A percentile compares a stretch with the other conserved stretches of the same genome.
These are phyloP conservation scores for Tipula lateralis DNA, from an alignment of 2,888 invertebrate genomes.

Conservation along the genomic window DNA sequence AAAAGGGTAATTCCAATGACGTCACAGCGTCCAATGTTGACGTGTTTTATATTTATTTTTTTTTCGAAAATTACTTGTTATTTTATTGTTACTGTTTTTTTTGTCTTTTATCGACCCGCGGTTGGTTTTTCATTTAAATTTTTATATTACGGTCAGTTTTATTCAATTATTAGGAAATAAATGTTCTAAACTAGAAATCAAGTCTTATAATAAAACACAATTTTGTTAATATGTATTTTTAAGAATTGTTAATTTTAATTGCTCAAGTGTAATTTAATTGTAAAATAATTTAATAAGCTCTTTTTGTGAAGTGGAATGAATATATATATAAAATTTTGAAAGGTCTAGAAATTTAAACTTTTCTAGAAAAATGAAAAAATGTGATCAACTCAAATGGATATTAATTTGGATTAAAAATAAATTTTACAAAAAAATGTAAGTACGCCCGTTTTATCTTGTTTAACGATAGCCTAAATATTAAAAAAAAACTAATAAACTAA, in stretches of 20 bases:
- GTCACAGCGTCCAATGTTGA: constrained; percentile 27
- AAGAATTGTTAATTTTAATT: not conserved
- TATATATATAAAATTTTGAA: not conserved
- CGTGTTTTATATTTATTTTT: constrained; percentile 27
- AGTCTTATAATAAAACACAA: not conserved
- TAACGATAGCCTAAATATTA: no score
- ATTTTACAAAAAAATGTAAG: not conserved
- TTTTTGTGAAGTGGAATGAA: not conserved
- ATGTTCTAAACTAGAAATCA: not conserved
- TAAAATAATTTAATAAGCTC: not conserved
- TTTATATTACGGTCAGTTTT: constrained; percentile 26
- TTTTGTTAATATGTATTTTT: not conserved
- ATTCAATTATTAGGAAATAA: constrained; percentile 27
- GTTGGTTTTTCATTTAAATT: constrained; percentile 12
- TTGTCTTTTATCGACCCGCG: constrained; percentile 28
- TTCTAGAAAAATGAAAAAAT: not conserved
- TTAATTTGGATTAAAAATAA: not conserved
- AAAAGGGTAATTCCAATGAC: constrained; percentile 29
- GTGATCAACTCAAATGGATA: not conserved
- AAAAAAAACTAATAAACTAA: not conserved
- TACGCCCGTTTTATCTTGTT: no score
- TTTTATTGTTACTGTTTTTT: not conserved
- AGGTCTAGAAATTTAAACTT: not conserved
- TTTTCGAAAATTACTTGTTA: constrained; percentile 25
- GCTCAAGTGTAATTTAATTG: no score